Conservation (phyloP, 2,888 invertebrate genomes). For the Ormyrus thymus region DNA sequence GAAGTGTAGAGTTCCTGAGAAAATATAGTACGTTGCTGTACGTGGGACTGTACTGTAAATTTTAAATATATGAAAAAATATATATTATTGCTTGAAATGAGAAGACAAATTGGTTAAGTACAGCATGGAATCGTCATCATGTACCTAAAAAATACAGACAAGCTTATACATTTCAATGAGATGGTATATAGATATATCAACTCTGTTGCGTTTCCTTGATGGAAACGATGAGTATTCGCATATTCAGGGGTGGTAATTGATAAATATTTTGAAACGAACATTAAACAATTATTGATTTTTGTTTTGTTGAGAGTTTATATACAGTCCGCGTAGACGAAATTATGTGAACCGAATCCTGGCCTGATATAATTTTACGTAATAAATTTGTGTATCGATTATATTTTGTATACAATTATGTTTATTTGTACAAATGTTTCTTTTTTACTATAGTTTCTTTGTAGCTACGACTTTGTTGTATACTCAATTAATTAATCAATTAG, state of each 20-base stretch:
- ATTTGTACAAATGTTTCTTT: constrained; percentile 46
- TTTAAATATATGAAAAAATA: constrained; percentile 40
- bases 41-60: constrained; percentile 53
- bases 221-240: constrained; percentile 6
- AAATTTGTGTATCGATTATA: constrained; percentile 28
- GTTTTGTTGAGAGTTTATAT: constrained; percentile 37
- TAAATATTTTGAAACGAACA: constrained; percentile 39
- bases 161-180: constrained; percentile 28
- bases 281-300: constrained; percentile 30
- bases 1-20: constrained; percentile 51
- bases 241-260: constrained; percentile 9
- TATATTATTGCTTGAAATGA: constrained; percentile 39
- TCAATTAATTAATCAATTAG: constrained; percentile 15
- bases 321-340: constrained; percentile 1
- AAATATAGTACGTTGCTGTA: constrained; percentile 43
- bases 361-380: constrained; percentile 8
- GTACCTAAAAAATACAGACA: constrained; percentile 27
- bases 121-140: constrained; percentile 6
- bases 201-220: constrained; percentile 9
- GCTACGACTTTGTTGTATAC: constrained; percentile 20
- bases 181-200: constrained; percentile 25
- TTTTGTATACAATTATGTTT: constrained; percentile 34
- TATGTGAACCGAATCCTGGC: background rate
- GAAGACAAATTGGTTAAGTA: constrained; percentile 20
- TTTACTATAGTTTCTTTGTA: constrained; percentile 25